phyloP scores from a whole-genome alignment of 2,888 invertebrate genomes.

The Bursaphelenchus okinawaensis region DNA sequence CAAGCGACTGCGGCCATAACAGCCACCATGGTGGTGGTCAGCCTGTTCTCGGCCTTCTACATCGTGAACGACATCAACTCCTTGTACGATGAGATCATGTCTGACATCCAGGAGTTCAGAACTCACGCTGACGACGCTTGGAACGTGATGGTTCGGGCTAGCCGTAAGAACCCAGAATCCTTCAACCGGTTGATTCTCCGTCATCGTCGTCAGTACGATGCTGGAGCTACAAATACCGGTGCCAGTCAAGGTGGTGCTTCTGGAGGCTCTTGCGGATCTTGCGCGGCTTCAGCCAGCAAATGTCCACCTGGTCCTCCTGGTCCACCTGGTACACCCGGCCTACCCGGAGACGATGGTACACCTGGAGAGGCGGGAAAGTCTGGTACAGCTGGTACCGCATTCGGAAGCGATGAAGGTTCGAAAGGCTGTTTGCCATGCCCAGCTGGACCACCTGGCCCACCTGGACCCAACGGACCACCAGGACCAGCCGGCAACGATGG shows the following conservation, averaged over 20 bases:
- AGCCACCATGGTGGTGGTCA: background rate
- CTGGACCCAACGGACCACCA: conserved; percentile 2
- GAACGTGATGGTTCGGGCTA: background rate
- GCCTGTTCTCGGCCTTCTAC: background rate
- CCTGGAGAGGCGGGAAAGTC: conserved; percentile 2
- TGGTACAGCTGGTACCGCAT: background rate
- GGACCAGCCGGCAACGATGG: background rate
- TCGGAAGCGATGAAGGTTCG: background rate
- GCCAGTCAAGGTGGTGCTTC: background rate
- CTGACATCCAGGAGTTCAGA: background rate
- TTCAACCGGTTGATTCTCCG: background rate
- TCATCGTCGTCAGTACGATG: background rate
- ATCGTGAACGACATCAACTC: conserved; percentile 6
- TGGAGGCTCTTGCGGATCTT: background rate
- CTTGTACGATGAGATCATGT: conserved; percentile 8
- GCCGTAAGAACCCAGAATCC: background rate
- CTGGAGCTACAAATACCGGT: background rate
- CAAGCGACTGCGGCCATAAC: background rate
- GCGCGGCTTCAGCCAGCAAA: background rate
- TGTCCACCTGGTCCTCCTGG: conserved; percentile 2
- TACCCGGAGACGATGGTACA: background rate
- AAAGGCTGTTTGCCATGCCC: background rate
- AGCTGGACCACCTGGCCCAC: background rate
- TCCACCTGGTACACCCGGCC: background rate
- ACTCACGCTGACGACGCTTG: background rate